Evolutionary conservation across 2,113 vertebrate genomes (phyloP), one percentile per base, ranked within the genome.

Genomic region (Chitala chitala): DNA sequence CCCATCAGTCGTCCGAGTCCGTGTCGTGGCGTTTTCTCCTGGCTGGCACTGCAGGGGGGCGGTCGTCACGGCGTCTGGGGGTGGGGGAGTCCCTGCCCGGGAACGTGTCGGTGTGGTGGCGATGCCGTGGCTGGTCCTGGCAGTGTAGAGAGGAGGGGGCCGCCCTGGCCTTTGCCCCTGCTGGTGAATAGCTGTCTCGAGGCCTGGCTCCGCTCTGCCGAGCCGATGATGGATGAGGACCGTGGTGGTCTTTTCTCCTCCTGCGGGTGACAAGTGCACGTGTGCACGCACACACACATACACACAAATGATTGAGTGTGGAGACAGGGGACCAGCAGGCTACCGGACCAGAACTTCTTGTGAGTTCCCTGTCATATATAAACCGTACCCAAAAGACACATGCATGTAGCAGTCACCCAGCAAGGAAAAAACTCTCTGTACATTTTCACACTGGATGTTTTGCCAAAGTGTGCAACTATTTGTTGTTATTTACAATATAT

Each of bases 171-270:
- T 86, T 89, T 81, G 80, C 80, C 68, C 81, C 83, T 74, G 82
- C 77, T 64, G 85, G 84, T 84, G 88, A 89, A 87, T 84, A 83
- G 82, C 86, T 89, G 85, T 91, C 86, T 85, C 73, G 79, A 75
- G 81, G 77, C 81, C 83, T 80, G 86, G 87, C 90, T 91, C 90
- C 90, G 66, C 84, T 88, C 85, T 82, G 88, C 84, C 84, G 89
- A 59, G 80, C 78, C 74, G 85, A 88, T 90, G 92, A 92, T 88
- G 89, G 87, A 89, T 89, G 86, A 87, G 81, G 82, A 86, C 85
- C 83, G 68, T 84, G 86, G 82, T 88, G 88, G 69, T 29, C 80
- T 75, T 89, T 91, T 86, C 83, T 86, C 36, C 78, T 85, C 78
- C 93, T 95, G 22, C 77, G 63, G 40, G 24, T 46, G 42, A 46